phyloP scores from a whole-genome alignment of 2,888 invertebrate genomes.

The Scaptomyza cyrtandrae region DNA sequence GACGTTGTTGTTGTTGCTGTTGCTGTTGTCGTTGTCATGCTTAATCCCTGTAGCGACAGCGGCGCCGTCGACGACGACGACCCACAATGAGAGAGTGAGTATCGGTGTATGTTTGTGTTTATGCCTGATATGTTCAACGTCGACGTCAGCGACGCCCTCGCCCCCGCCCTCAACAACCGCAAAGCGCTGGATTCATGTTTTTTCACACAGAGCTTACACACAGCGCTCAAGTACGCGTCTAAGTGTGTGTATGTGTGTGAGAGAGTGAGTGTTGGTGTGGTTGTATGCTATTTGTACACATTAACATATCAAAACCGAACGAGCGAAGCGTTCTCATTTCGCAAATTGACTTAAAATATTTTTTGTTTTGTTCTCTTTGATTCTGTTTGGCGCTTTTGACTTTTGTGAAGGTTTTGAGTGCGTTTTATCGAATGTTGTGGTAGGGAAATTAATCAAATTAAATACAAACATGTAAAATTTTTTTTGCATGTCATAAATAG shows the following conservation, averaged over 20 bases:
- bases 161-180: constrained; percentile 54
- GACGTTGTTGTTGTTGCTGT: constrained; percentile 53
- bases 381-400: constrained; percentile 43
- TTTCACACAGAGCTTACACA: constrained; percentile 81
- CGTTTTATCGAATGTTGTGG: constrained; percentile 54
- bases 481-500: constrained; percentile 22
- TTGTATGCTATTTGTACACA: constrained; percentile 65
- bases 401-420: constrained; percentile 55
- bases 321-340: constrained; percentile 75
- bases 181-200: constrained; percentile 81
- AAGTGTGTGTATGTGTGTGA: constrained; percentile 6
- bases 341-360: constrained; percentile 80
- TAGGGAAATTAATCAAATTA: constrained; percentile 38
- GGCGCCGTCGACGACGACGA: constrained; percentile 59
- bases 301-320: constrained; percentile 80
- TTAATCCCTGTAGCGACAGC: constrained; percentile 76
- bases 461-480: background rate
- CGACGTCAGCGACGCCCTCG: constrained; percentile 28
- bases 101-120: constrained; percentile 29
- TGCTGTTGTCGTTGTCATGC: constrained; percentile 69
- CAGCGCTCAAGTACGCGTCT: constrained; percentile 36
- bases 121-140: constrained; percentile 62
- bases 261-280: constrained; percentile 14
- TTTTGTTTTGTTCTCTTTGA: constrained; percentile 36
- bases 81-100: constrained; percentile 58